A percentile compares a stretch with the other conserved stretches of the same genome.
phyloP scores from a whole-genome alignment of 2,113 vertebrate species.

The Puma concolor region DNA sequence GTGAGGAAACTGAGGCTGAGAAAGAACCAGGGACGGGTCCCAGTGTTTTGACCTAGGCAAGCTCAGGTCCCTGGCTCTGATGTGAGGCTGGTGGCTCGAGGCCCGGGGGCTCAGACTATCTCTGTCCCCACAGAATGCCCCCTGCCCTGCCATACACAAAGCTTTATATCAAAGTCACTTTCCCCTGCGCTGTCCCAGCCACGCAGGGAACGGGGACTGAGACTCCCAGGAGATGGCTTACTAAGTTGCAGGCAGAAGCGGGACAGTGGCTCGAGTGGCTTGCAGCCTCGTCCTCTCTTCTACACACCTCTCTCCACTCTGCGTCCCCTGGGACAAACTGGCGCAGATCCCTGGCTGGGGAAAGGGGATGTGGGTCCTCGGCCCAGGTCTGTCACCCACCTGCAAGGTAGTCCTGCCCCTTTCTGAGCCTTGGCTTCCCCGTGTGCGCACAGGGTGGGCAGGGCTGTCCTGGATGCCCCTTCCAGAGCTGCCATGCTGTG shows the following conservation, averaged over 20 bases:
- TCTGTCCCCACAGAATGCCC: not conserved
- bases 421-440: constrained; percentile 5
- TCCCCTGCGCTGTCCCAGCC: not conserved
- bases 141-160: too few relatives aligned
- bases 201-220: not conserved
- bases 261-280: not conserved
- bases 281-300: not conserved
- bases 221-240: not conserved
- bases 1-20: not conserved
- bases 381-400: not conserved
- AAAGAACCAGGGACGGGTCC: not conserved
- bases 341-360: not conserved
- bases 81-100: not conserved
- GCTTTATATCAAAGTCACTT: not conserved
- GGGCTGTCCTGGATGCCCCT: not conserved
- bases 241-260: not conserved
- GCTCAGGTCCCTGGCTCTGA: not conserved
- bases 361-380: not conserved
- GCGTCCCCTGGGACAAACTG: not conserved
- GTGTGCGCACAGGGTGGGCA: not conserved
- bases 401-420: not conserved
- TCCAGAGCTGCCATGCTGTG: not conserved
- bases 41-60: not conserved
- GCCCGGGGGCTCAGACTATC: not conserved
- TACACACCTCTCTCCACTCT: not conserved